phyloP scores from a whole-genome alignment of 2,888 invertebrate genomes.

The Acanthosoma haemorrhoidale region DNA sequence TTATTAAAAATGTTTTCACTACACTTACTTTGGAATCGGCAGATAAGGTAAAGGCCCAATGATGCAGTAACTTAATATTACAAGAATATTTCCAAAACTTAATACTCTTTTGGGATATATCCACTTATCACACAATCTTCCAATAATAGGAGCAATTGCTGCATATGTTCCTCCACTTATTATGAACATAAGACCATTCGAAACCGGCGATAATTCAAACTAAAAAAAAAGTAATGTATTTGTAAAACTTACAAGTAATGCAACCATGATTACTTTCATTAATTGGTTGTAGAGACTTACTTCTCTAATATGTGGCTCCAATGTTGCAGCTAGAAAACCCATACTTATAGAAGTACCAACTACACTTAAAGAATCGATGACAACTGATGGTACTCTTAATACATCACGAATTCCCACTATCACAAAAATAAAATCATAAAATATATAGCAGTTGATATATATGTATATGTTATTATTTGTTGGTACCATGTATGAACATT shows the following conservation, averaged over 20 bases:
- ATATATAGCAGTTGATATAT: not conserved
- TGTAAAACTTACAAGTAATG: not conserved
- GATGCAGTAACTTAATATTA: constrained; percentile 47
- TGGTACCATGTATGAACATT: not conserved
- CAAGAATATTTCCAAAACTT: constrained; percentile 44
- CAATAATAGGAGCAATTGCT: constrained; percentile 48
- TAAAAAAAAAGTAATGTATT: constrained; percentile 39
- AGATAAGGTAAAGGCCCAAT: constrained; percentile 50
- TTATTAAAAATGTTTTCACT: not conserved
- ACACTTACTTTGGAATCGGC: constrained; percentile 45
- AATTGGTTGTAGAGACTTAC: constrained; percentile 40
- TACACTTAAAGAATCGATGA: constrained; percentile 45
- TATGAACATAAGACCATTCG: constrained; percentile 48
- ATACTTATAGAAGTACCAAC: constrained; percentile 46
- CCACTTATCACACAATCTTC: constrained; percentile 47
- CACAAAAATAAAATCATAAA: constrained; percentile 40
- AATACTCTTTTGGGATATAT: constrained; percentile 47
- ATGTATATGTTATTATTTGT: not conserved
- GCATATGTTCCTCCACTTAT: constrained; percentile 50
- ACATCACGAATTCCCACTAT: constrained; percentile 41
- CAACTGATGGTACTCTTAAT: constrained; percentile 45
- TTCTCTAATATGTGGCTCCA: constrained; percentile 52
- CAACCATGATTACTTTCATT: not conserved
- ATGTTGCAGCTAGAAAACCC: constrained; percentile 53
- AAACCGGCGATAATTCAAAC: constrained; percentile 47